These are phyloP conservation scores for Nomada hirtipes DNA, from an alignment of 2,888 invertebrate genomes.

Conservation along the genomic window DNA sequence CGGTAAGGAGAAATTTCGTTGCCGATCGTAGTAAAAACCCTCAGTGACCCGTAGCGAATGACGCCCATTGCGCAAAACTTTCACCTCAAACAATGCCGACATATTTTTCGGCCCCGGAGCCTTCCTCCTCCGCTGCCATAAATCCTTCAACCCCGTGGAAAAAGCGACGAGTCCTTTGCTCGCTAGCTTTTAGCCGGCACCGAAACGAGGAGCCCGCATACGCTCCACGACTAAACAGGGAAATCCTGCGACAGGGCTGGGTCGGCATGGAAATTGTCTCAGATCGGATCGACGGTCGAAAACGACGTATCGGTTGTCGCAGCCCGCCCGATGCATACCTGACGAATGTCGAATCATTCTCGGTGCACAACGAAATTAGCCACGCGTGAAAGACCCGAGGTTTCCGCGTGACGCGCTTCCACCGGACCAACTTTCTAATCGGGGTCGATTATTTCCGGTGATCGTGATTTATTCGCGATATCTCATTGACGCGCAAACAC, in stretches of 20 bases:
- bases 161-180: constrained; percentile 51
- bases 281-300: neutral
- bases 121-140: constrained; percentile 50
- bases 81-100: constrained; percentile 80
- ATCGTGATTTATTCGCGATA: constrained; percentile 69
- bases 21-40: constrained; percentile 49
- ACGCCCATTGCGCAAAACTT: constrained; percentile 82
- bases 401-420: constrained; percentile 59
- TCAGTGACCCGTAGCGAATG: constrained; percentile 61
- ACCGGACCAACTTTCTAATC: constrained; percentile 71
- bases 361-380: constrained; percentile 59
- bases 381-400: constrained; percentile 64
- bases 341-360: constrained; percentile 47
- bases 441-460: constrained; percentile 71
- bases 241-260: neutral
- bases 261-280: neutral
- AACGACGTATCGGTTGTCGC: neutral
- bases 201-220: constrained; percentile 35
- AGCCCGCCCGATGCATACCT: constrained; percentile 11
- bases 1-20: constrained; percentile 57
- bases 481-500: constrained; percentile 60
- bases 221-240: constrained; percentile 5
- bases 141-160: constrained; percentile 65
- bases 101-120: constrained; percentile 60
- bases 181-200: constrained; percentile 3